phyloP scores from a whole-genome alignment of 2,797 vertebrate genomes.

The Setipinna tenuifilis region DNA sequence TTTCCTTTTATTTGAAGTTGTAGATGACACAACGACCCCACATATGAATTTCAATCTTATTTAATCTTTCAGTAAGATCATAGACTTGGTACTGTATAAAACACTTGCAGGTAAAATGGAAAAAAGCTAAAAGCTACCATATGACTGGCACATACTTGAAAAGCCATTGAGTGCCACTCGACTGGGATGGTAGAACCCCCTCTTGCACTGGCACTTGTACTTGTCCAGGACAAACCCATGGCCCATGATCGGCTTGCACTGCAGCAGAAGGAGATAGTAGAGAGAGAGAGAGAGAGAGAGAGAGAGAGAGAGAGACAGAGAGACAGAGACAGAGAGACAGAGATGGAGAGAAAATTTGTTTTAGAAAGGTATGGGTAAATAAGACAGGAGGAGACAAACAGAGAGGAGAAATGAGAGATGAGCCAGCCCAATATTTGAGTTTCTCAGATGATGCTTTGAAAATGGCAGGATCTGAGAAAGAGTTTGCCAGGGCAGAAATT shows the following conservation, averaged over 20 bases:
- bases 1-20: not conserved
- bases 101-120: not conserved
- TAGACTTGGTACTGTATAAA: not conserved
- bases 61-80: not conserved
- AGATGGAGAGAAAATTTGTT: not conserved
- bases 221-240: constrained; percentile 97
- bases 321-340: constrained; percentile 7
- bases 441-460: not conserved
- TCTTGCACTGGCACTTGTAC: constrained; percentile 94
- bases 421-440: constrained; percentile 14
- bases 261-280: constrained; percentile 51
- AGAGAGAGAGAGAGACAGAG: constrained; percentile 37
- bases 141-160: constrained; percentile 77
- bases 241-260: constrained; percentile 93
- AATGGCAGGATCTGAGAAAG: not conserved
- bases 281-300: constrained; percentile 26
- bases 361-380: not conserved
- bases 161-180: constrained; percentile 89
- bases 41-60: not conserved
- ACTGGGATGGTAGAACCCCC: constrained; percentile 92
- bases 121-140: not conserved
- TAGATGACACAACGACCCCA: not conserved
- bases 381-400: constrained; percentile 19
- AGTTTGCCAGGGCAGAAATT: not conserved
- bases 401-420: constrained; percentile 19